phyloP scores from a whole-genome alignment of 2,797 vertebrate species.

The Manis crassicaudata region DNA sequence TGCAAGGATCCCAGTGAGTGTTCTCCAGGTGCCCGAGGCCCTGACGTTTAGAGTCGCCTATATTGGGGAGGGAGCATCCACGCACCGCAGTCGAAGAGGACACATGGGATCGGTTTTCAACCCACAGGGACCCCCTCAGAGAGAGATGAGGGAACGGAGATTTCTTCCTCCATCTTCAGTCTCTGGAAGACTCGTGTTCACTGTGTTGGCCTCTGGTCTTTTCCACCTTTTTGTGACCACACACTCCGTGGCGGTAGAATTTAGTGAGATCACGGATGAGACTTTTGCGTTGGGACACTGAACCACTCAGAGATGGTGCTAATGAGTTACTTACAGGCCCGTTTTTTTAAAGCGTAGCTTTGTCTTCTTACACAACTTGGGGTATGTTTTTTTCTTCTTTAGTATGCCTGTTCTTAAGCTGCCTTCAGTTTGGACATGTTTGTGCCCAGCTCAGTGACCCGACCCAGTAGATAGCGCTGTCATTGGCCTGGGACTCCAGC shows the following conservation, averaged over 20 bases:
- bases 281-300: not conserved
- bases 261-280: not conserved
- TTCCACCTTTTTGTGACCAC: not conserved
- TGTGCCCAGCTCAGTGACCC: not conserved
- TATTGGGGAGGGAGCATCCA: not conserved
- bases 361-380: not conserved
- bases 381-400: not conserved
- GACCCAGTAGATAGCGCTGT: not conserved
- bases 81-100: not conserved
- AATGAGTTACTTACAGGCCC: not conserved
- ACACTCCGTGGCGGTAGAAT: not conserved
- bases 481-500: not conserved
- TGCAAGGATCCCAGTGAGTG: not conserved
- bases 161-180: not conserved
- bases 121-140: not conserved
- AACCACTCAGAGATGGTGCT: not conserved
- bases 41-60: not conserved
- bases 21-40: not conserved
- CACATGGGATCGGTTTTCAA: not conserved
- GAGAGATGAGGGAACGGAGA: not conserved
- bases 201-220: not conserved
- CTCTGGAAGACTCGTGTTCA: not conserved
- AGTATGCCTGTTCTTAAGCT: not conserved
- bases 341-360: not conserved
- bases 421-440: constrained; percentile 28